phyloP scores from a whole-genome alignment of 2,797 vertebrate species.

The Odontamblyopus rebecca region DNA sequence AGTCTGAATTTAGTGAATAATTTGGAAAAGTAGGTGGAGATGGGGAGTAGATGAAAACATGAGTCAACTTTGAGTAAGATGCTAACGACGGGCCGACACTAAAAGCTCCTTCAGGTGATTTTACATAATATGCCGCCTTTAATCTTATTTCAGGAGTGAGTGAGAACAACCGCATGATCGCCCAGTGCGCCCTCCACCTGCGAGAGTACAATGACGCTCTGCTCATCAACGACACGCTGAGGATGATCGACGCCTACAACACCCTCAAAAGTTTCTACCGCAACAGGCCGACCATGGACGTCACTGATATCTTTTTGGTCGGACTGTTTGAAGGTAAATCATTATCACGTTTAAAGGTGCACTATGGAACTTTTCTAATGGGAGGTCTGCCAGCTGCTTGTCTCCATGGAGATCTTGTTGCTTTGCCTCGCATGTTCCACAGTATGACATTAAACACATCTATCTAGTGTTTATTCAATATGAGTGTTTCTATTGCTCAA shows the following conservation, averaged over 20 bases:
- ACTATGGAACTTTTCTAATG: too few species aligned
- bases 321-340: constrained; percentile 78
- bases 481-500: too few species aligned
- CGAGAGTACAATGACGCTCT: constrained; percentile 89
- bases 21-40: too few species aligned
- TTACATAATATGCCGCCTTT: not conserved
- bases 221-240: constrained; percentile 85
- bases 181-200: constrained; percentile 85
- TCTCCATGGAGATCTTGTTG: too few species aligned
- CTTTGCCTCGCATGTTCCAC: too few species aligned
- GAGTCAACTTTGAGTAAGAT: too few species aligned
- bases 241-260: constrained; percentile 83
- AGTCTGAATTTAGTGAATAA: too few species aligned
- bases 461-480: too few species aligned
- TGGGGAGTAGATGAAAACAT: too few species aligned
- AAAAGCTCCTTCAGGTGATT: not conserved
- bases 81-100: too few species aligned
- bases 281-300: constrained; percentile 47
- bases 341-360: not conserved
- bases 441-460: too few species aligned
- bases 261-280: constrained; percentile 80
- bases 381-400: too few species aligned
- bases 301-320: constrained; percentile 76
- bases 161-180: constrained; percentile 50
- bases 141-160: constrained; percentile 66